These are phyloP conservation scores for Myotis planiceps DNA, from an alignment of 2,797 vertebrate genomes.

Conservation along the genomic window DNA sequence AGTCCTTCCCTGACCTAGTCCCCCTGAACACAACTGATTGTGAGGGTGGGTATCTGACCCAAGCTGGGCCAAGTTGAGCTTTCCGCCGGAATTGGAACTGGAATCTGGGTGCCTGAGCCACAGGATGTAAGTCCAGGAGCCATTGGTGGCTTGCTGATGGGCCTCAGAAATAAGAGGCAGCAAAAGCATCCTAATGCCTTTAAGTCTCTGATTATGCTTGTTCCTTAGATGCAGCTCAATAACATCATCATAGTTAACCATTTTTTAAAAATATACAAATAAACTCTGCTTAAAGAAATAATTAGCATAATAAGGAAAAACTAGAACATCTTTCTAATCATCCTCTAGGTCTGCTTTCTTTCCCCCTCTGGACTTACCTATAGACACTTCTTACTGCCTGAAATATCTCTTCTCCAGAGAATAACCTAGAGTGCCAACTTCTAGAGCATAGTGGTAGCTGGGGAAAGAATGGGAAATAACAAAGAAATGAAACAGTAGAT, in stretches of 20 bases:
- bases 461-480: neutral
- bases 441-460: neutral
- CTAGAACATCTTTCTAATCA: neutral
- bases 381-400: neutral
- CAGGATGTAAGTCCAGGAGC: neutral
- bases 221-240: neutral
- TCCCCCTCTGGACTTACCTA: neutral
- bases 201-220: neutral
- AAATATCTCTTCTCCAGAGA: neutral
- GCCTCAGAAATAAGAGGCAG: neutral
- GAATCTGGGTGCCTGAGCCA: neutral
- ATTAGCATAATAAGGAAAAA: conserved; percentile 45
- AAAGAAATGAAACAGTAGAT: neutral
- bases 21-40: neutral
- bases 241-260: neutral
- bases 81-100: neutral
- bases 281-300: conserved; percentile 19
- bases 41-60: neutral
- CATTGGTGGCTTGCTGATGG: too few relatives aligned
- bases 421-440: neutral
- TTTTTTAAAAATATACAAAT: neutral
- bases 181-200: neutral
- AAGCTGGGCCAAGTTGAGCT: neutral
- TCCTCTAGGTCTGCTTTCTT: neutral
- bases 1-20: neutral